Base-by-base conservation (phyloP, 2,113 vertebrate species). In the Erinaceus europaeus region DNA sequence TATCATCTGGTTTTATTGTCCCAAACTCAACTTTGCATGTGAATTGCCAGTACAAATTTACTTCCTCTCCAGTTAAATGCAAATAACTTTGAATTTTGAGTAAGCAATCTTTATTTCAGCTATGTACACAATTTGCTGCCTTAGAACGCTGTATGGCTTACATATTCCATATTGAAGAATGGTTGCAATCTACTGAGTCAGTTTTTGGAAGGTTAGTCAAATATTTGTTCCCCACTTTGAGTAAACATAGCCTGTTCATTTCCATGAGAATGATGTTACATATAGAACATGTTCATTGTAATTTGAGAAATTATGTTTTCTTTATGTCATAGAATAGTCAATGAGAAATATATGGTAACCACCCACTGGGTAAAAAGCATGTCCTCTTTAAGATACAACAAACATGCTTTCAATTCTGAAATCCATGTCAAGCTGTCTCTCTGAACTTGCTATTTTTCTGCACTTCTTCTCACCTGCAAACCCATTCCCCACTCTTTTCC, bases 31-130 rank as follows among this genome's bases (percentile, higher is more conserved):
- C 6, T 72, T 59, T n/a, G n/a, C 59, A 52, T 34, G 32, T 50
- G 32, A 23, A 40, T 92, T 87, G 40, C 32, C 34, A 72, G 34
- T 32, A 75, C 50, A 57, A 65, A 90, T 69, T 67, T 64, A 68
- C 27, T 67, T 92, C 64, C 32, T 80, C 89, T 67, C 74, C 50
- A 42, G 72, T 65, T 65, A 89, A 93, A 90, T 65, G 25, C 53
- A 80, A 76, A 65, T 27, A 55, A 7, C 13, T 29, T 84, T 86
- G 23, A 9, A 13, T 55, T 50, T 52, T 77, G 64, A 91, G 44
- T 25, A 52, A 86, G 17, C 12, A 3, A 13, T 73, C 32, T 86
- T 69, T 72, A 65, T 89, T 81, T 84, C 77, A 40, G 42, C 8
- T 53, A 2, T 42, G 36, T 7, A 57, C 25, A 59, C 23, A 64